These are phyloP conservation scores for Ormia ochracea DNA, from an alignment of 2,888 invertebrate genomes.

Conservation along the genomic window DNA sequence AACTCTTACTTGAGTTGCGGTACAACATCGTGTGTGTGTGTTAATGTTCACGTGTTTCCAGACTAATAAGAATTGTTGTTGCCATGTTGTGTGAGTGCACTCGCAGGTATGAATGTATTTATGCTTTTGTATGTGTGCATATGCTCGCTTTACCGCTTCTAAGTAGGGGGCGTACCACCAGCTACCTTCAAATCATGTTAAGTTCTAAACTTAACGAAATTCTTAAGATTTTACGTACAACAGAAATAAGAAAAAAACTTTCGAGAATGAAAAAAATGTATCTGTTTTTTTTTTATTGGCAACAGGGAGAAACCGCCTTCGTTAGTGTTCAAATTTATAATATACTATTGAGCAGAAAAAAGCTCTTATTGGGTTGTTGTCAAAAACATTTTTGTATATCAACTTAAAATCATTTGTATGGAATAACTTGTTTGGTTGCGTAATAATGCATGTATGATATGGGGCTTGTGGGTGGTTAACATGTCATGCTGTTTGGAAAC, in stretches of 20 bases:
- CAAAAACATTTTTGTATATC: conserved; percentile 54
- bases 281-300: not conserved
- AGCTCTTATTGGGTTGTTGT: conserved; percentile 46
- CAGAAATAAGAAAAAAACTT: not conserved
- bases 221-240: not conserved
- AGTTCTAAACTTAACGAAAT: conserved; percentile 31
- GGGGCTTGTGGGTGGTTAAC: conserved; percentile 24
- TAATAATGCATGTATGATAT: not conserved
- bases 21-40: conserved; percentile 12
- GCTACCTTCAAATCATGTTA: conserved; percentile 35
- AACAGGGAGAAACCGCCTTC: conserved; percentile 1
- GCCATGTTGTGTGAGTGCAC: too few relatives aligned
- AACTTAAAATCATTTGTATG: not conserved
- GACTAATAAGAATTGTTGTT: conserved; percentile 1
- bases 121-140: not conserved
- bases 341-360: not conserved
- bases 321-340: not conserved
- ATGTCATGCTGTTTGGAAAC: not conserved
- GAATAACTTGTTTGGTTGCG: not conserved
- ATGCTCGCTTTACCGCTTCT: conserved; percentile 27
- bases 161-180: conserved; percentile 49
- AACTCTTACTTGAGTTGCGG: conserved; percentile 32
- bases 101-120: too few relatives aligned
- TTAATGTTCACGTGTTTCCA: conserved; percentile 45
- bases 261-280: not conserved